These are phyloP conservation scores for Mnemiopsis leidyi DNA, from an alignment of 37 sponge, comb jelly and placozoan species.

Conservation along the genomic window DNA sequence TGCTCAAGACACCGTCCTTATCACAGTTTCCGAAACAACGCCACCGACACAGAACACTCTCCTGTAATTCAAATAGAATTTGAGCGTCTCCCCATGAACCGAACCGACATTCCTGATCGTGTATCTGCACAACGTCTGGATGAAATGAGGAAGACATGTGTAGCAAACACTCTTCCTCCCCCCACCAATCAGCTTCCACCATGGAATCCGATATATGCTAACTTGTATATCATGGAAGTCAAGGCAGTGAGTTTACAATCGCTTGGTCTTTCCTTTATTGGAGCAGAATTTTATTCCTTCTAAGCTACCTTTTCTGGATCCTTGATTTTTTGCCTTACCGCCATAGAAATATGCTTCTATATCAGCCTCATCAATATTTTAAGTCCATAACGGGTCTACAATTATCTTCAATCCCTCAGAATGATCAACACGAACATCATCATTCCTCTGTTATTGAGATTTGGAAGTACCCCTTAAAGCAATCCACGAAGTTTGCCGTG, in stretches of 20 bases:
- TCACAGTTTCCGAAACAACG: background rate
- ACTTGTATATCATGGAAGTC: slow-evolving; percentile 4
- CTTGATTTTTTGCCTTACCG: too few species aligned
- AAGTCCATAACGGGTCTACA: too few species aligned
- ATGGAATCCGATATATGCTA: slow-evolving; percentile 16
- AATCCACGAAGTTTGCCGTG: background rate
- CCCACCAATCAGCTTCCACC: background rate
- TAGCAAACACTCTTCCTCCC: background rate
- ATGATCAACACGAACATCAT: background rate
- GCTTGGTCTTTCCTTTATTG: too few species aligned
- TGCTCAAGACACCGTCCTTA: background rate
- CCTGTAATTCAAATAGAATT: background rate
- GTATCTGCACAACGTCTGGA: background rate
- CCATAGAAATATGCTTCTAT: too few species aligned
- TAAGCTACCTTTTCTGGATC: too few species aligned
- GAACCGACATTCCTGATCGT: too few species aligned
- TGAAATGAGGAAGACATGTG: background rate
- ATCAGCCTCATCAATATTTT: too few species aligned
- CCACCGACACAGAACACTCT: background rate
- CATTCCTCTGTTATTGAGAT: background rate
- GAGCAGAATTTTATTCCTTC: too few species aligned
- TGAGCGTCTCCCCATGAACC: background rate
- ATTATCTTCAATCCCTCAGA: too few species aligned
- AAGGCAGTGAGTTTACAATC: background rate
- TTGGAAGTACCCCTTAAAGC: background rate